Percentiles rank a stretch among this genome's conserved stretches.
Conservation (phyloP, 1,140 invertebrate genomes). For the Drosophila nikananu region DNA sequence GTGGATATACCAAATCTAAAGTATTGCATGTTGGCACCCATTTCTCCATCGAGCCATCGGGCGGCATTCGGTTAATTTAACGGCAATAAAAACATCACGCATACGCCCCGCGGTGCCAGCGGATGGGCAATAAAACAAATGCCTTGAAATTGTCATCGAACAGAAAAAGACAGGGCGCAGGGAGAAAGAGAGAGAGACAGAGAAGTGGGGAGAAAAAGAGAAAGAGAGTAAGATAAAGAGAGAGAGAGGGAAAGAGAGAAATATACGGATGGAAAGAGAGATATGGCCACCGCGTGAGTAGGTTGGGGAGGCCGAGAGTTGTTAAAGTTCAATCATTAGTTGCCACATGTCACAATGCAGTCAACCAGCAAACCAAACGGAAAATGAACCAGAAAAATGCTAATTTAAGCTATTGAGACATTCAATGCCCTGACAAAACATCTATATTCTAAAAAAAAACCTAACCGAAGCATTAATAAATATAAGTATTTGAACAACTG, state of each 20-base stretch:
- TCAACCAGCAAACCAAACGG: constrained; percentile 28
- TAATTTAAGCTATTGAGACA: neutral
- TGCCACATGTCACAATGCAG: constrained; percentile 38
- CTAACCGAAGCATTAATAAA: neutral
- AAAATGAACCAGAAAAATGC: constrained; percentile 5
- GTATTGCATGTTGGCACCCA: constrained; percentile 45
- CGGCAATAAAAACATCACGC: constrained; percentile 80
- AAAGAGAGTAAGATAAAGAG: neutral
- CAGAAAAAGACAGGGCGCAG: constrained; percentile 1
- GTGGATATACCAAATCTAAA: constrained; percentile 32
- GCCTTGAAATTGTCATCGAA: constrained; percentile 50
- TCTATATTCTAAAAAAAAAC: neutral
- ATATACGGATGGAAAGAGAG: neutral
- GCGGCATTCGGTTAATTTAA: constrained; percentile 68
- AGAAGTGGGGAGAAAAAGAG: neutral
- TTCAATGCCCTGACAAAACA: neutral
- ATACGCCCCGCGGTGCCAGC: constrained; percentile 69
- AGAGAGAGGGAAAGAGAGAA: neutral
- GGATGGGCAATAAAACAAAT: constrained; percentile 61
- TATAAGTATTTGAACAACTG: too few species aligned
- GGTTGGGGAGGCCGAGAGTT: neutral
- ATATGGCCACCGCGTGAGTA: neutral
- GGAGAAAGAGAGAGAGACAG: neutral
- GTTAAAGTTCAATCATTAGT: constrained; percentile 67
- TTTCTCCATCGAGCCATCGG: constrained; percentile 19